These are phyloP conservation scores for Hypsibius dujardini DNA, from an alignment of 1,140 invertebrate genomes.

Conservation along the genomic window DNA sequence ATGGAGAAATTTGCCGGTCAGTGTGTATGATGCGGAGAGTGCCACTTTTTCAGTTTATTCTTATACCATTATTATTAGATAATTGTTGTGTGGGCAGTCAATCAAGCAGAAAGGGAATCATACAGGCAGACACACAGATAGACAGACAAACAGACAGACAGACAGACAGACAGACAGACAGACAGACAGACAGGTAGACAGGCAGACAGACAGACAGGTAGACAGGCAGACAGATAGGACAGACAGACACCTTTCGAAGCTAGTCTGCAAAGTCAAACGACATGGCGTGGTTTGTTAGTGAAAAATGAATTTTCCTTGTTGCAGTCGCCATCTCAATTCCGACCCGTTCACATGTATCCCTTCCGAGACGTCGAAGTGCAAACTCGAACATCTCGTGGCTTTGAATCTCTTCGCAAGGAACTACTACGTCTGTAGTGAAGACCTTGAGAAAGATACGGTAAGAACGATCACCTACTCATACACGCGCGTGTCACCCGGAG, in stretches of 20 bases:
- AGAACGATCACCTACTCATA: background rate
- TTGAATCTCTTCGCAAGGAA: background rate
- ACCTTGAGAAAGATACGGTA: background rate
- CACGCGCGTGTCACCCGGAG: no score
- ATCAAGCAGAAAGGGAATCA: no score
- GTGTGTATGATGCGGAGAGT: background rate
- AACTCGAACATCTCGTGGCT: background rate
- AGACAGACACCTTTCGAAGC: no score
- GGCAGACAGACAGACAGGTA: no score
- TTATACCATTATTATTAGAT: background rate
- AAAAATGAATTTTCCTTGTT: background rate
- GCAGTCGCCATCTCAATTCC: background rate
- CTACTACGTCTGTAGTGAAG: background rate
- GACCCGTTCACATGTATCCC: background rate
- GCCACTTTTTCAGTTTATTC: background rate
- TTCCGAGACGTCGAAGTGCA: background rate
- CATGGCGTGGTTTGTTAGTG: no score
- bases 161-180: no score
- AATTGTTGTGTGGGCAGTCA: no score
- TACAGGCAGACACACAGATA: no score
- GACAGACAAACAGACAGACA: no score
- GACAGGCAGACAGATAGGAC: no score
- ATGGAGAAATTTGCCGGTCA: slow-evolving; percentile 4
- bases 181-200: no score
- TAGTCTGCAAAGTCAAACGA: no score